Base-by-base conservation (phyloP, 2,888 invertebrate species). In the Omphaloscelis lunosa region DNA sequence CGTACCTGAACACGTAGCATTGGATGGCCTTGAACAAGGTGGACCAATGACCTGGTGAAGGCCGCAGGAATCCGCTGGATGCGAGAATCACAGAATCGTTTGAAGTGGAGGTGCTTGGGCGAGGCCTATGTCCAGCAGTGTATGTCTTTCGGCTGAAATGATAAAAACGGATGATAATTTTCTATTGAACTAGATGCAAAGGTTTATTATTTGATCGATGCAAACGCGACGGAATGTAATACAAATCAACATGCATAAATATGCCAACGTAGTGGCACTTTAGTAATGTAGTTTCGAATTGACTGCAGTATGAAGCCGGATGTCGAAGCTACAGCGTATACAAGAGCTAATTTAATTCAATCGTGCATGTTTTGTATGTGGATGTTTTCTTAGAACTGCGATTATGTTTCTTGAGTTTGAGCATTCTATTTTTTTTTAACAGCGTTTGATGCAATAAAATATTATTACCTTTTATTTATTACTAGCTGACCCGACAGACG, bases 171-270 rank as follows among this genome's bases (percentile, higher is more conserved):
- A 29, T 45, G 11, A 41, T 29, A 11, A 41, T 41, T n/a, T 41
- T 63, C 11, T 27, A 27, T 66, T 45, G 12, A 45, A 27, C 3
- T 65, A 45, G 23, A 23, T 48, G 66, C 4, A 45, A 27, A 29
- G 48, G 20, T 2, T 23, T 45, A 11, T 45, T 20, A 45, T 27
- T 27, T 45, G 3, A 27, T 23, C 20, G 20, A 15, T 67, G 8
- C 48, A 8, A 29, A 2, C 12, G 29, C 8, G 29, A 23, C 2
- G 15, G 3, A 29, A 23, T 70, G 29, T 45, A 7, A 70, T 65
- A 45, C 11, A 71, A 66, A 34, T 67, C 45, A 48, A 34, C n/a
- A 67, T 34, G n/a, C n/a, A n/a, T 48, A 29, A 45, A 66, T 66
- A 48, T 45, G 23, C 45, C 23, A 48, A 8, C 8, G 8, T n/a